Percentiles rank a stretch among this genome's conserved stretches.
phyloP scores from a whole-genome alignment of 1,140 invertebrate genomes.

The Drosophila aff. region DNA sequence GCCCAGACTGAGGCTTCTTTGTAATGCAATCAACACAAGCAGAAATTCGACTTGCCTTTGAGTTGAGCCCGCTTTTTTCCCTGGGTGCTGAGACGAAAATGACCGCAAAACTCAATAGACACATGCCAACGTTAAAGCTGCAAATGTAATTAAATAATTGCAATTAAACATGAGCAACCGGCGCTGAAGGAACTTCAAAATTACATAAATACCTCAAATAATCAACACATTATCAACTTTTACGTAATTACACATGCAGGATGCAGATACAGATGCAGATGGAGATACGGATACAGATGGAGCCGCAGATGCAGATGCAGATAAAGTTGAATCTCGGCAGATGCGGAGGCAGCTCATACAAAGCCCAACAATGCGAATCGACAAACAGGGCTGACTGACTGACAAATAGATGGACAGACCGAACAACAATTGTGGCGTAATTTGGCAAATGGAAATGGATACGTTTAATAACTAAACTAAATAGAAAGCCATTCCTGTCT shows the following conservation, averaged over 20 bases:
- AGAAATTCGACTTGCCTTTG: slow-evolving; percentile 31
- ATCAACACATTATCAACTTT: slow-evolving; percentile 80
- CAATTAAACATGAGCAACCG: slow-evolving; percentile 45
- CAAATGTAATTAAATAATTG: slow-evolving; percentile 78
- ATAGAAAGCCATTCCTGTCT: slow-evolving; percentile 56
- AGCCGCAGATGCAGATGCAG: slow-evolving; percentile 22
- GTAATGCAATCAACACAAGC: slow-evolving; percentile 51
- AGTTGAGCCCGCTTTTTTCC: slow-evolving; percentile 13
- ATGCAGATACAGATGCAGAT: slow-evolving; percentile 26
- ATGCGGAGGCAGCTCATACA: slow-evolving; percentile 17
- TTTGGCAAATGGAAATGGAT: slow-evolving; percentile 75
- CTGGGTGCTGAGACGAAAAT: slow-evolving; percentile 5
- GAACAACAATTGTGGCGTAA: slow-evolving; percentile 56
- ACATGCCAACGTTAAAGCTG: slow-evolving; percentile 52
- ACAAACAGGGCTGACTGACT: slow-evolving; percentile 24
- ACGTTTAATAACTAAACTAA: slow-evolving; percentile 80
- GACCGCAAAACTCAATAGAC: slow-evolving; percentile 49
- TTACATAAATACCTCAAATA: slow-evolving; percentile 76
- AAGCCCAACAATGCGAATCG: slow-evolving; percentile 32
- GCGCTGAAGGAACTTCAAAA: slow-evolving; percentile 38
- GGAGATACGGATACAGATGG: slow-evolving; percentile 21
- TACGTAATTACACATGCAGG: slow-evolving; percentile 72
- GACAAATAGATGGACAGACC: slow-evolving; percentile 34
- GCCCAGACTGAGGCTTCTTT: slow-evolving; percentile 17
- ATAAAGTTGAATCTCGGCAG: slow-evolving; percentile 36